Evolutionary conservation across 2,888 invertebrate species (phyloP).

Genomic region (Pyrrhia umbra): DNA sequence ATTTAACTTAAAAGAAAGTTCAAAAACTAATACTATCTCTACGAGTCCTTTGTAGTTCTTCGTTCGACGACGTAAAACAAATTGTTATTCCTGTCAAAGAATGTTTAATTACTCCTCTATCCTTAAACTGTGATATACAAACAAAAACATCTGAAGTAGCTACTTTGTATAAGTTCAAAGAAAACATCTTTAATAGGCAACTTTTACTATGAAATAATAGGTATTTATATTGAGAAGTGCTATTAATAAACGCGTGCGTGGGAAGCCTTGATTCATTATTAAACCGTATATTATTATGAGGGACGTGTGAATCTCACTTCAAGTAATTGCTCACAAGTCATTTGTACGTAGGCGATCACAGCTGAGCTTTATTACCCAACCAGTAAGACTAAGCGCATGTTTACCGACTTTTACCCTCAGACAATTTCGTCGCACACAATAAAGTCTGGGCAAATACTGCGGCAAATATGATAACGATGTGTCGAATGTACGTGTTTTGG

Average conservation of each 20-base stretch:
- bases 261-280: slow-evolving; percentile 58
- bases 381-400: slow-evolving; percentile 17
- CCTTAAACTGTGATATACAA: slow-evolving; percentile 2
- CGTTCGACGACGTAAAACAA: slow-evolving; percentile 22
- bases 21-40: slow-evolving; percentile 10
- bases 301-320: slow-evolving; percentile 60
- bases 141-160: slow-evolving; percentile 27
- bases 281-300: slow-evolving; percentile 55
- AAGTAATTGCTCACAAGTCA: slow-evolving; percentile 56
- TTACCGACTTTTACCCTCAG: slow-evolving; percentile 22
- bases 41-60: slow-evolving; percentile 16
- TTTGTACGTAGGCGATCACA: slow-evolving; percentile 56
- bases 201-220: slow-evolving; percentile 19
- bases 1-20: not conserved
- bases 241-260: slow-evolving; percentile 49
- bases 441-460: slow-evolving; percentile 17
- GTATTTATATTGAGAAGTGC: slow-evolving; percentile 40
- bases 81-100: slow-evolving; percentile 35
- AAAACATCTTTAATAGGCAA: slow-evolving; percentile 18
- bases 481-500: slow-evolving; percentile 18
- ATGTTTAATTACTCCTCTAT: slow-evolving; percentile 45
- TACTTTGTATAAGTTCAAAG: slow-evolving; percentile 31
- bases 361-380: slow-evolving; percentile 39
- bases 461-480: slow-evolving; percentile 28
- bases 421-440: slow-evolving; percentile 29